Evolutionary conservation across 2,888 invertebrate genomes (phyloP).

Genomic region (Deilephila porcellus): DNA sequence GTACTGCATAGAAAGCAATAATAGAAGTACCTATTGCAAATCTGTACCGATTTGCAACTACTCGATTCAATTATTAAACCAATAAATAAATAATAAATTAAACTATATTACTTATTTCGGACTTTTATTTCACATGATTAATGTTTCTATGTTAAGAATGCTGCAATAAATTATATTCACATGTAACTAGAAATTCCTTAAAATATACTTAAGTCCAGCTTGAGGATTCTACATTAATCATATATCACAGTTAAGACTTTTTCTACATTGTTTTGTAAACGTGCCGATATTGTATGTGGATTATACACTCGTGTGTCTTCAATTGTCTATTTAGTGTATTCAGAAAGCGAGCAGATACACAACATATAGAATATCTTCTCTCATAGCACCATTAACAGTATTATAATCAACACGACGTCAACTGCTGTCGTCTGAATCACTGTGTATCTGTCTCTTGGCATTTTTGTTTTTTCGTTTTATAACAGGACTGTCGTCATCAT

Average conservation of each 20-base stretch:
- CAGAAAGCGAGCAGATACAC: slow-evolving; percentile 5
- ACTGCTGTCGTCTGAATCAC: slow-evolving; percentile 76
- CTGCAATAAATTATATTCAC: slow-evolving; percentile 30
- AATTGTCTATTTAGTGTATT: no score
- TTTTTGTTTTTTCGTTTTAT: slow-evolving; percentile 61
- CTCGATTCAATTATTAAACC: neutral
- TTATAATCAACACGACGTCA: slow-evolving; percentile 37
- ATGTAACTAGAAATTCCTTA: neutral
- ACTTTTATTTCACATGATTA: slow-evolving; percentile 24
- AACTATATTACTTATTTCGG: slow-evolving; percentile 14
- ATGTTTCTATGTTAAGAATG: neutral
- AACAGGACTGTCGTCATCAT: slow-evolving; percentile 63
- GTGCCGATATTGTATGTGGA: neutral
- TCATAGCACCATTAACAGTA: neutral
- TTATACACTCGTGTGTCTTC: neutral
- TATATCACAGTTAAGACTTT: slow-evolving; percentile 11
- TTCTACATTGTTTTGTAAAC: neutral
- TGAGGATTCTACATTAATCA: neutral
- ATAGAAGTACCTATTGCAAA: neutral
- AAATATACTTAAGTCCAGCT: slow-evolving; percentile 3
- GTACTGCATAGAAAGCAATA: neutral
- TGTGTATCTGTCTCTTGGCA: slow-evolving; percentile 64
- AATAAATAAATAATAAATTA: slow-evolving; percentile 17
- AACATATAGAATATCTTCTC: neutral
- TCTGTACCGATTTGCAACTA: neutral